Evolutionary conservation across 2,888 invertebrate species (phyloP).

Genomic region (Leucozona laternaria): DNA sequence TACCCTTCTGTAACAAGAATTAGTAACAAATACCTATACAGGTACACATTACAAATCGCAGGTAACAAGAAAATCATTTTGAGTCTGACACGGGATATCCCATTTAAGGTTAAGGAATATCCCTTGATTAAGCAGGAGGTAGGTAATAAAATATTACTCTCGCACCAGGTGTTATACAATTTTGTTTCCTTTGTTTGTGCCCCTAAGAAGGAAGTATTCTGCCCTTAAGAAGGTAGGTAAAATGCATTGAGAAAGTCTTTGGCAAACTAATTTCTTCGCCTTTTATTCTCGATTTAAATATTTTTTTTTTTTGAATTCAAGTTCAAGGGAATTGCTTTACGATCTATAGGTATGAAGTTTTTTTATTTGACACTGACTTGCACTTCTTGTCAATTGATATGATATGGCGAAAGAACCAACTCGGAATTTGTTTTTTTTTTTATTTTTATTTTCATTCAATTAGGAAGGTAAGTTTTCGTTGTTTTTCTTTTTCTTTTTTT

Average conservation of each 20-base stretch:
- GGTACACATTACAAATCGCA: background rate
- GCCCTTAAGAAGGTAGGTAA: background rate
- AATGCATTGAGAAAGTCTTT: background rate
- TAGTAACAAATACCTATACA: background rate
- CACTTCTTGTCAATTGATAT: background rate
- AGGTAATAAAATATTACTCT: constrained; percentile 17
- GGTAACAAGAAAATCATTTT: background rate
- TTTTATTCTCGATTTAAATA: background rate
- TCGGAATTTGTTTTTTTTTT: background rate
- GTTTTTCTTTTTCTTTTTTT: background rate
- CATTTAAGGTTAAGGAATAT: constrained; percentile 2
- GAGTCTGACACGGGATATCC: background rate
- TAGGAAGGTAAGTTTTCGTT: background rate
- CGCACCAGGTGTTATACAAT: constrained; percentile 10
- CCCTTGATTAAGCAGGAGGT: background rate
- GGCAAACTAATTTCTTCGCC: background rate
- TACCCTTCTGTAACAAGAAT: background rate
- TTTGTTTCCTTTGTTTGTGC: background rate
- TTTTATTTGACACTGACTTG: background rate
- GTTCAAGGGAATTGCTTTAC: constrained; percentile 8
- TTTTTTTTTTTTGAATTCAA: constrained; percentile 1
- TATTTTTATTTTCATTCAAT: background rate
- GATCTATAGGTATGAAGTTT: background rate
- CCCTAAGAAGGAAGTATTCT: constrained; percentile 6
- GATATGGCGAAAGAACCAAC: background rate